These are phyloP conservation scores for Tribolium madens DNA, from an alignment of 1,140 invertebrate genomes.

Conservation along the genomic window DNA sequence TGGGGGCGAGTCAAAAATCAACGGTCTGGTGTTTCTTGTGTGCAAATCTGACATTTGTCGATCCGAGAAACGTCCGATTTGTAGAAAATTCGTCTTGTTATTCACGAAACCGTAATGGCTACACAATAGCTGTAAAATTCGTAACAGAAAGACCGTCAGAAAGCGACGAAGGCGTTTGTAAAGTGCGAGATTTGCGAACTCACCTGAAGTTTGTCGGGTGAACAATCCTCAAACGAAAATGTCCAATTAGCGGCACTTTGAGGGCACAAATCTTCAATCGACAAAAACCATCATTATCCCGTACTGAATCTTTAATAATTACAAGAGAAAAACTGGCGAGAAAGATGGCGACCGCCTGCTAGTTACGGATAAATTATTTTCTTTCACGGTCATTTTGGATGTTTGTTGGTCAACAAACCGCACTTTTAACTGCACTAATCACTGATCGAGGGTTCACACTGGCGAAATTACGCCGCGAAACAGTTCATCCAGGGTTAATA, in stretches of 20 bases:
- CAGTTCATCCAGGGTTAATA: conserved; percentile 15
- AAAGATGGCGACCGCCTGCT: conserved; percentile 71
- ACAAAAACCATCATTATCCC: conserved; percentile 50
- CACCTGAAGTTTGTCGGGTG: conserved; percentile 25
- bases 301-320: conserved; percentile 61
- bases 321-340: conserved; percentile 68
- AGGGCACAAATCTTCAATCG: conserved; percentile 46
- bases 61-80: not conserved
- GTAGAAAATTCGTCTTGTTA: not conserved
- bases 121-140: conserved; percentile 58
- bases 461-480: conserved; percentile 22
- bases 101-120: conserved; percentile 53
- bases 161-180: not conserved
- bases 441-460: conserved; percentile 8
- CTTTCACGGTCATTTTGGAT: conserved; percentile 67
- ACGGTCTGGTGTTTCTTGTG: not conserved
- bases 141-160: conserved; percentile 55
- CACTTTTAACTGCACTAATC: conserved; percentile 57
- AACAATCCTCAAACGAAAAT: conserved; percentile 5
- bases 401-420: conserved; percentile 64
- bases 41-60: not conserved
- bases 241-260: conserved; percentile 28
- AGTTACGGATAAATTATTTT: conserved; percentile 71
- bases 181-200: conserved; percentile 1
- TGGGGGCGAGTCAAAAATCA: not conserved